These are phyloP conservation scores for Pleuronectes platessa DNA, from an alignment of 2,113 vertebrate genomes.

Conservation along the genomic window DNA sequence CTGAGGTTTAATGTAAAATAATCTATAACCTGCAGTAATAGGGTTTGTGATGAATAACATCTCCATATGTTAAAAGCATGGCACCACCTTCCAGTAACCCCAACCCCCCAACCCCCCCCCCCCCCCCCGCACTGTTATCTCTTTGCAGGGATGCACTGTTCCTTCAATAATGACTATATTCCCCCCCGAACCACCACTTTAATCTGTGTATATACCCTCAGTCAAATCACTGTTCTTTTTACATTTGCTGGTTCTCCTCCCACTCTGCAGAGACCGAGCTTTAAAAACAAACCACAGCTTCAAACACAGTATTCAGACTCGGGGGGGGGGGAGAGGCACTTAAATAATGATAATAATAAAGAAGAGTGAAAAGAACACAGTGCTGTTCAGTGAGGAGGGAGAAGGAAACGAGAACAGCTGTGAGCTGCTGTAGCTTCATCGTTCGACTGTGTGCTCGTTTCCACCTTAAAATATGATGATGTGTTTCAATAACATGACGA, in stretches of 20 bases:
- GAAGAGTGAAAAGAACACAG: slow-evolving; percentile 1
- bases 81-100: background rate
- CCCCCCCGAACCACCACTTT: slow-evolving; percentile 56
- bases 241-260: slow-evolving; percentile 31
- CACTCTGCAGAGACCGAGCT: slow-evolving; percentile 3
- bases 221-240: slow-evolving; percentile 17
- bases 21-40: slow-evolving; percentile 7
- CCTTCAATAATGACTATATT: slow-evolving; percentile 62
- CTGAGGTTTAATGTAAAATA: background rate
- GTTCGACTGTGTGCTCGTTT: background rate
- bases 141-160: slow-evolving; percentile 48
- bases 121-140: slow-evolving; percentile 6
- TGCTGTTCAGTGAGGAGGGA: slow-evolving; percentile 25
- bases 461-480: too few species aligned
- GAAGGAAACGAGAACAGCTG: slow-evolving; percentile 22
- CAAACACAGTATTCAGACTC: slow-evolving; percentile 30
- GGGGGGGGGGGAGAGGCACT: background rate
- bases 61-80: slow-evolving; percentile 14
- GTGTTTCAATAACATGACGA: too few species aligned
- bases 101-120: too few species aligned
- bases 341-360: slow-evolving; percentile 6
- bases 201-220: slow-evolving; percentile 46
- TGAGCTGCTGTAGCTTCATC: background rate
- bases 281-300: slow-evolving; percentile 38
- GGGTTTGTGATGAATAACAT: slow-evolving; percentile 15